Conservation (phyloP, 2,113 vertebrate species). For the Struthidea cinerea region DNA sequence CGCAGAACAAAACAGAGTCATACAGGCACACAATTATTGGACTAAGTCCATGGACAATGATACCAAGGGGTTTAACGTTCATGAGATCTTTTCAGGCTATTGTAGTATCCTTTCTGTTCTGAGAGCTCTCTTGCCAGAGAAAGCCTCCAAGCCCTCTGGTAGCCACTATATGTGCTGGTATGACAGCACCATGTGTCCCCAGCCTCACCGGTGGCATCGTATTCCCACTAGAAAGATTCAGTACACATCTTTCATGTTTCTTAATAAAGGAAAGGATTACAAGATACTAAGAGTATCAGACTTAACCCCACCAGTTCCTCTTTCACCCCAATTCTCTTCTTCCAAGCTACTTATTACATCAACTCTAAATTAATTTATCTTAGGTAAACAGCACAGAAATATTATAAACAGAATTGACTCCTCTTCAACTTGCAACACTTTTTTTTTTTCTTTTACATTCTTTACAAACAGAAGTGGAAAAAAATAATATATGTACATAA, state of each 20-base stretch:
- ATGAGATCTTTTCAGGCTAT: conserved; percentile 38
- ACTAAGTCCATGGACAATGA: conserved; percentile 43
- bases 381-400: conserved; percentile 46
- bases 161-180: neutral
- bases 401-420: conserved; percentile 35
- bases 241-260: neutral
- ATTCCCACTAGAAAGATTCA: conserved; percentile 28
- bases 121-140: neutral
- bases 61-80: conserved; percentile 33
- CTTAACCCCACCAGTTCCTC: neutral
- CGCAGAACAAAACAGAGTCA: conserved; percentile 38
- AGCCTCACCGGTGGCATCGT: neutral
- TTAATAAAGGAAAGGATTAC: conserved; percentile 61
- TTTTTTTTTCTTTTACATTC: conserved; percentile 35
- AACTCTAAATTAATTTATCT: conserved; percentile 49
- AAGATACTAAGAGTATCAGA: conserved; percentile 8
- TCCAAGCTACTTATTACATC: conserved; percentile 5
- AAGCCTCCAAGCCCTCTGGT: neutral
- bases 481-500: conserved; percentile 55
- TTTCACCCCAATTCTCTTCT: conserved; percentile 49
- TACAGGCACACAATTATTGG: conserved; percentile 36
- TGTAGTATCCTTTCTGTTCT: neutral
- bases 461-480: conserved; percentile 40
- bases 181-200: neutral
- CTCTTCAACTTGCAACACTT: conserved; percentile 37